These are phyloP conservation scores for Lamprotornis superbus DNA, from an alignment of 2,113 vertebrate genomes.

Conservation along the genomic window DNA sequence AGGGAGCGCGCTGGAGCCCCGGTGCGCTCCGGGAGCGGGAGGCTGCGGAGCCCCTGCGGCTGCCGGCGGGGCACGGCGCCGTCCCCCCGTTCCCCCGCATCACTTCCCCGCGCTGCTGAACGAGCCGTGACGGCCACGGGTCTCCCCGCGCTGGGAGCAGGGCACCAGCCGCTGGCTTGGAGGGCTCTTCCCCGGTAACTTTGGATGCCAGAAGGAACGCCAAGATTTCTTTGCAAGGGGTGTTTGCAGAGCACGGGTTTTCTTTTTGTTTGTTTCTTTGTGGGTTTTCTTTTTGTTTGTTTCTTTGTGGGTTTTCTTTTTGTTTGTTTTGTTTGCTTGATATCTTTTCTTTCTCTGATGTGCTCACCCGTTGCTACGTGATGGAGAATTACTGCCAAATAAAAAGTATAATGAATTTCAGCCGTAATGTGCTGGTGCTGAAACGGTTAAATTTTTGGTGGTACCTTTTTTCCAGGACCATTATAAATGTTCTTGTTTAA, in stretches of 20 bases:
- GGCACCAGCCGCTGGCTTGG: not conserved
- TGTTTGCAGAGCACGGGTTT: not conserved
- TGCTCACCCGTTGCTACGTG: not conserved
- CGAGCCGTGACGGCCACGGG: not conserved
- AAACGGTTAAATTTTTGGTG: conserved; percentile 3
- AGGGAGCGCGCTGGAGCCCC: not conserved
- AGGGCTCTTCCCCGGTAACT: not conserved
- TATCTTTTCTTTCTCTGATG: not conserved
- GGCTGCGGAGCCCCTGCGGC: not conserved
- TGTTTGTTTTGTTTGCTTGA: not conserved
- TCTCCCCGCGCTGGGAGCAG: not conserved
- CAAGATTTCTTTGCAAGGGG: not conserved
- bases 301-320: not conserved
- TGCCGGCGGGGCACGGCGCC: not conserved
- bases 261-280: not conserved
- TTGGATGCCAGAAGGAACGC: not conserved
- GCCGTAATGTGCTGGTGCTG: not conserved
- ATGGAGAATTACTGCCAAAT: not conserved
- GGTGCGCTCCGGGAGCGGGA: not conserved
- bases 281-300: not conserved
- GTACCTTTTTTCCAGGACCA: not conserved
- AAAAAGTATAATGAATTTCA: not conserved
- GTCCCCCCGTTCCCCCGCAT: too few relatives aligned
- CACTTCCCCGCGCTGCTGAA: not conserved
- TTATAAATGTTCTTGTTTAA: conserved; percentile 17